Percentiles rank a stretch among this genome's conserved stretches.
Evolutionary conservation across 2,888 invertebrate genomes (phyloP).

Genomic region (Malacosoma neustria): DNA sequence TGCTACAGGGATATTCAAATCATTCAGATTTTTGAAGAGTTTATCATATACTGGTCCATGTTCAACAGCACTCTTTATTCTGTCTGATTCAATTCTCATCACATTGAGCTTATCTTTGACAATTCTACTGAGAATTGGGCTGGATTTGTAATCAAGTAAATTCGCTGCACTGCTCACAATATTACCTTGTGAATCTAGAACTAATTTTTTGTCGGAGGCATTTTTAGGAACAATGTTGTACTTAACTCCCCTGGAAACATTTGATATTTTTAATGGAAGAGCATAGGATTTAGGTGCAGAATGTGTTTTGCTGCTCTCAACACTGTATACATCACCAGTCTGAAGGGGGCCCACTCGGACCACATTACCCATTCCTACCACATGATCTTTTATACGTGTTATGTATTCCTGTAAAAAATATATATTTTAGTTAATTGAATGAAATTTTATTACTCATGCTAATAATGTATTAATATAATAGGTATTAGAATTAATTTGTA

Average conservation of each 20-base stretch:
- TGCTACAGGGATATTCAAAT: slow-evolving; percentile 64
- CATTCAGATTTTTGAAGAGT: slow-evolving; percentile 67
- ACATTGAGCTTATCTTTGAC: slow-evolving; percentile 68
- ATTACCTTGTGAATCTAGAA: slow-evolving; percentile 62
- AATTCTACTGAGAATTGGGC: slow-evolving; percentile 58
- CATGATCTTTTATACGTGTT: slow-evolving; percentile 78
- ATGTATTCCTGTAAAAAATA: slow-evolving; percentile 54
- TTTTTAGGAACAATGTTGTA: slow-evolving; percentile 68
- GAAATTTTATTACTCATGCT: not conserved
- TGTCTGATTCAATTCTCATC: slow-evolving; percentile 70
- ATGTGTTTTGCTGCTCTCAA: slow-evolving; percentile 58
- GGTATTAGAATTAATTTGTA: too few relatives aligned
- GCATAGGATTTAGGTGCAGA: slow-evolving; percentile 60
- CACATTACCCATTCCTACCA: slow-evolving; percentile 83
- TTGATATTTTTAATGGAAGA: slow-evolving; percentile 63
- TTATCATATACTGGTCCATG: slow-evolving; percentile 77
- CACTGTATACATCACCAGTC: slow-evolving; percentile 58
- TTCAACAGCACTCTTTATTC: slow-evolving; percentile 75
- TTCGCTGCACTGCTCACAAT: slow-evolving; percentile 67
- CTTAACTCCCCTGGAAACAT: slow-evolving; percentile 59
- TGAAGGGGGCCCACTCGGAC: slow-evolving; percentile 74
- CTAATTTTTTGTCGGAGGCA: slow-evolving; percentile 65
- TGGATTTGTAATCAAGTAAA: slow-evolving; percentile 61
- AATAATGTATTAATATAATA: not conserved
- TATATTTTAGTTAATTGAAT: slow-evolving; percentile 3